Base-by-base conservation (phyloP, 2,888 invertebrate species). In the Tetanocera ferruginea region DNA sequence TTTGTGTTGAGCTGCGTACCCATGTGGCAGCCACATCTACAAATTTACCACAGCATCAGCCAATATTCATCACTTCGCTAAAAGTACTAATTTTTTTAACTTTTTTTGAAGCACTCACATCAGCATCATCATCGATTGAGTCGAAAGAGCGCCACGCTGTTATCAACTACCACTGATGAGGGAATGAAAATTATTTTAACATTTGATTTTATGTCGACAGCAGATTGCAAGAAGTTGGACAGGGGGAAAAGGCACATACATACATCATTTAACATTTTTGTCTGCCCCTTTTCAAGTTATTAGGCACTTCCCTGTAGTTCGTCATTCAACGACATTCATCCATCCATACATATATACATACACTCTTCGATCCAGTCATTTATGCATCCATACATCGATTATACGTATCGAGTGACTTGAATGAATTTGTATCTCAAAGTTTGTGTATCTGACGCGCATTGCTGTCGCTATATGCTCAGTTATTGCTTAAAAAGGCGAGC, bases 321-420 rank as follows among this genome's bases (percentile, higher is more conserved):
- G 49, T 28, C 49, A 60, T 57, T 37, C 60, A 19, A 19, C 3
- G 17, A n/a, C 52, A 76, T 60, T n/a, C 70, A 34, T 57, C 43
- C 28, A 34, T 19, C 28, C 23, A 5, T 31, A 25, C 49, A 31
- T 17, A 9, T 17, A 49, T 49, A 19, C 37, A 19, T 55, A 25
- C 67, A 17, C n/a, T n/a, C 31, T 3, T 66, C 34, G 28, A 76
- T 25, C 67, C 67, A 67, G 11, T 11, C 25, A 4, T 55, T 31
- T 31, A 62, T 76, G 72, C 64, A 76, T n/a, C 77, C 23, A 73
- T 74, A 64, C 78, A 78, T 73, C 78, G 80, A 80, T 78, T 80
- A 78, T 76, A 73, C 60, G 76, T 23, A 60, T 37, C 72, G 72
- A 79, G 72, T 67, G 28, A 71, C 76, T 78, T 78, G 66, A n/a